phyloP scores from a whole-genome alignment of 2,888 invertebrate species.

The Coenonympha glycerion region DNA sequence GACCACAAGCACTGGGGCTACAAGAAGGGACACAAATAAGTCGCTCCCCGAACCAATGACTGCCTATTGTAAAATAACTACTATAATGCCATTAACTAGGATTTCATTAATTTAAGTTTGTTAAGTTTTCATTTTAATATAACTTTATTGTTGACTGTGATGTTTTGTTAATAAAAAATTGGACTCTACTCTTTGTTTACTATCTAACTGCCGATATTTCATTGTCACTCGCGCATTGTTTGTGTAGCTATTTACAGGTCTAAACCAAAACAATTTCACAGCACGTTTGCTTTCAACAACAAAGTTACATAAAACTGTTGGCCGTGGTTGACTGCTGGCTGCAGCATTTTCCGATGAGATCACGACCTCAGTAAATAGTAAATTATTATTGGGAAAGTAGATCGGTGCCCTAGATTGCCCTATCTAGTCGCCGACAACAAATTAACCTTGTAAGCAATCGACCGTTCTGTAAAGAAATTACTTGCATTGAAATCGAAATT shows the following conservation, averaged over 20 bases:
- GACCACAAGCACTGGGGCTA: conserved; percentile 88
- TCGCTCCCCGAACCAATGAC: conserved; percentile 29
- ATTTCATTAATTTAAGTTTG: conserved; percentile 45
- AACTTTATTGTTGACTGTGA: conserved; percentile 53
- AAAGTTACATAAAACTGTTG: conserved; percentile 69
- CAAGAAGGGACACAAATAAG: conserved; percentile 72
- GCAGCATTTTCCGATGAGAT: conserved; percentile 65
- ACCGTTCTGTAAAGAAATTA: conserved; percentile 62
- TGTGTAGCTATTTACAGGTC: not conserved
- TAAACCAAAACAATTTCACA: conserved; percentile 34
- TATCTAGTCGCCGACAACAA: conserved; percentile 59
- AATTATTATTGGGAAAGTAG: conserved; percentile 67
- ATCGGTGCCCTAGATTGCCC: conserved; percentile 66
- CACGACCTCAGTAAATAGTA: conserved; percentile 60
- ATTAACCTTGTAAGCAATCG: conserved; percentile 67
- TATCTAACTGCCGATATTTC: not conserved
- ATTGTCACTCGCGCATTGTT: not conserved
- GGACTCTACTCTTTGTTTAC: conserved; percentile 12
- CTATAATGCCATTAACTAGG: conserved; percentile 48
- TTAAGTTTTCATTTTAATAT: conserved; percentile 39
- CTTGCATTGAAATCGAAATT: conserved; percentile 53
- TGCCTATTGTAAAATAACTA: conserved; percentile 41
- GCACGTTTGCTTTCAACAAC: conserved; percentile 68
- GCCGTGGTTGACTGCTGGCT: conserved; percentile 60
- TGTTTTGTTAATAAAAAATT: conserved; percentile 49